These are phyloP conservation scores for Orthosia incerta DNA, from an alignment of 2,888 invertebrate species.

Conservation along the genomic window DNA sequence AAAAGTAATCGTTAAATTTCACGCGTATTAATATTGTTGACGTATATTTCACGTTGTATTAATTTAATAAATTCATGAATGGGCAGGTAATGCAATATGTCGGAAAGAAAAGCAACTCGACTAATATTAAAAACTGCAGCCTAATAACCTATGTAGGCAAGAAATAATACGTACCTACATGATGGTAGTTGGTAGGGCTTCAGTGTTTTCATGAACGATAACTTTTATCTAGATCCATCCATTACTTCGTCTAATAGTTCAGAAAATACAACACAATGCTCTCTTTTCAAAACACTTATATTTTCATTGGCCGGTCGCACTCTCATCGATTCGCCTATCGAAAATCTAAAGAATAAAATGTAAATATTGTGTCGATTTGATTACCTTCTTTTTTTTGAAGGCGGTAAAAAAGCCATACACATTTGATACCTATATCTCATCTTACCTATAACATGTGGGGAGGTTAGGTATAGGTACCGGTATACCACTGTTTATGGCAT, in stretches of 20 bases:
- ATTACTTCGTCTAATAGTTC: not conserved
- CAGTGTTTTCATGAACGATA: not conserved
- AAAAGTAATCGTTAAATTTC: conserved; percentile 33
- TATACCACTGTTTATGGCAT: conserved; percentile 67
- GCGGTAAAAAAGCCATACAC: conserved; percentile 39
- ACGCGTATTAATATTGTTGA: conserved; percentile 32
- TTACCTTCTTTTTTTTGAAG: no score
- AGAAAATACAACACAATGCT: not conserved
- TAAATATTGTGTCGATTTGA: no score
- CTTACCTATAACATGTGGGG: conserved; percentile 58
- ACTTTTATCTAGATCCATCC: not conserved
- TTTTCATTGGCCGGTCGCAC: not conserved
- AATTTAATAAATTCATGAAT: conserved; percentile 25
- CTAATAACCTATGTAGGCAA: no score
- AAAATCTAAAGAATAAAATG: conserved; percentile 33
- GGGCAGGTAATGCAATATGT: conserved; percentile 6
- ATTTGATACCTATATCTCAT: conserved; percentile 61
- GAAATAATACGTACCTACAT: no score
- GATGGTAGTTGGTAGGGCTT: no score
- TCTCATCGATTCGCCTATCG: conserved; percentile 7
- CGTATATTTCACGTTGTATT: conserved; percentile 5
- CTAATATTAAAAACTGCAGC: not conserved
- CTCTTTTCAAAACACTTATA: not conserved
- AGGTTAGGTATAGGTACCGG: conserved; percentile 12
- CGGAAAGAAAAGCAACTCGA: conserved; percentile 5